phyloP scores from a whole-genome alignment of 2,113 vertebrate genomes.

The Gavia stellata region DNA sequence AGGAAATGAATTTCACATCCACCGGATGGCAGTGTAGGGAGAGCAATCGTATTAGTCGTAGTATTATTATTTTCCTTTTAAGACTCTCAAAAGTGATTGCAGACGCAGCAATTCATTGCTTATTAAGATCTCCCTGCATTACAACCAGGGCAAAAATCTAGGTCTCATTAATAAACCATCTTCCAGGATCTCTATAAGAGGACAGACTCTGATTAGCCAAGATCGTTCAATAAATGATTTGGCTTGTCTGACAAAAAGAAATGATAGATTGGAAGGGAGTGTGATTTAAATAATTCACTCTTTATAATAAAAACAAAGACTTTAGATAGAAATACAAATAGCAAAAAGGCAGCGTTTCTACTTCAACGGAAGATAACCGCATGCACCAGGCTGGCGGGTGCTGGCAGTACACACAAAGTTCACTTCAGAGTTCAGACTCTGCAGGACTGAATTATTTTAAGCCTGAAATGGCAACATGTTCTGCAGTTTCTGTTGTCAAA shows the following conservation, averaged over 20 bases:
- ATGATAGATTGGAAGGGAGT: neutral
- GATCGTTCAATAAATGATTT: neutral
- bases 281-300: neutral
- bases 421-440: neutral
- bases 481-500: neutral
- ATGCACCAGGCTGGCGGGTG: neutral
- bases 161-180: conserved; percentile 53
- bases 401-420: neutral
- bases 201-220: conserved; percentile 2
- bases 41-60: conserved; percentile 9
- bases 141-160: conserved; percentile 1
- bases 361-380: neutral
- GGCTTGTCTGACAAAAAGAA: neutral
- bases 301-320: neutral
- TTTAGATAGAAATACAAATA: neutral
- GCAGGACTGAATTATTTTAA: neutral
- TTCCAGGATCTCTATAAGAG: neutral
- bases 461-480: neutral
- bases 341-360: neutral
- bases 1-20: conserved; percentile 23
- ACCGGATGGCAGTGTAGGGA: conserved; percentile 56
- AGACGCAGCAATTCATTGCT: conserved; percentile 50
- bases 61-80: conserved; percentile 37
- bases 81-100: conserved; percentile 41
- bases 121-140: conserved; percentile 31